Base-by-base conservation (phyloP, 2,888 invertebrate genomes). In the Brachynemurus nebulosus region DNA sequence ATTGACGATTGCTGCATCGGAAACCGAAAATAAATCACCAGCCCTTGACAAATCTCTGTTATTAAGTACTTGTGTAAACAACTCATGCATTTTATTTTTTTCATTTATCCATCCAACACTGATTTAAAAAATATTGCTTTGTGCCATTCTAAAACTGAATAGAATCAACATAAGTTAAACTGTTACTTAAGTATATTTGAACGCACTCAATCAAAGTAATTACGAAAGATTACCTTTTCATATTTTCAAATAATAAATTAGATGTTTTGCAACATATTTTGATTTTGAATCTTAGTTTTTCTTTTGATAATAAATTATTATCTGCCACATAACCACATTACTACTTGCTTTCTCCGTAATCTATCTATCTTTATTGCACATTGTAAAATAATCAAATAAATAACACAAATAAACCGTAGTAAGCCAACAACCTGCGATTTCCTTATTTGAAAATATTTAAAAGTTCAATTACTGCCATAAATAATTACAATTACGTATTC, bases 31-130 rank as follows among this genome's bases (percentile, higher is more conserved):
- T 51, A 93, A 74, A 65, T 92, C 91, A 20, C 91, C 91, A 55
- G 92, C 92, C 62, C 83, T 70, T 42, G 91, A 90, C 48, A 93
- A 72, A 67, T 93, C 91, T 62, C 88, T 79, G 63, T 86, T 84
- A 58, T 81, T 85, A 52, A 93, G 72, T 52, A 93, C 90, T 70
- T 88, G 85, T 59, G 84, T 83, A 61, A 93, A 83, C 59, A 93
- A 71, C 65, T 88, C 88, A 68, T 91, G 90, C 90, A 91, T 91
- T 17, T 11, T 37, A 11, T 12, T 19, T n/a, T 36, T 14, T 36
- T 36, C 36, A 25, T 33, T 37, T 8, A 37, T 37, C 18, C 8
- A 18, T 12, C 18, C 37, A 37, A 7, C 20, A 37, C 20, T 37
- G 18, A 20, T 19, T 37, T 37, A n/a, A 37, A 8, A 19, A 19